A percentile compares a stretch with the other conserved stretches of the same genome.
phyloP scores from a whole-genome alignment of 2,797 vertebrate genomes.

The Fratercula arctica region DNA sequence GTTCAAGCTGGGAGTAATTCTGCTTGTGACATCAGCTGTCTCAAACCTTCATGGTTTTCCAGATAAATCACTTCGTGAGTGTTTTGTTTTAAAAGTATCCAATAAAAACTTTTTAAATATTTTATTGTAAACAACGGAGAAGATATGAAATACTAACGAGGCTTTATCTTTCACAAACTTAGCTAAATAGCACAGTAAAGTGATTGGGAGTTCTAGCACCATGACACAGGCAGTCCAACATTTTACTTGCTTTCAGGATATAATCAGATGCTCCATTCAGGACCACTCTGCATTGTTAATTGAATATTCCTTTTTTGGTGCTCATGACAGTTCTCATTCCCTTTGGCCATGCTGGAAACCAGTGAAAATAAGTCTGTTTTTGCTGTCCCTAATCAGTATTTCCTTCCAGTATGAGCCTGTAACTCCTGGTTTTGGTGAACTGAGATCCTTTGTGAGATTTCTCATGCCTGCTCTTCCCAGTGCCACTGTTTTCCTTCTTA shows the following conservation, averaged over 20 bases:
- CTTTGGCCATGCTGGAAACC: not conserved
- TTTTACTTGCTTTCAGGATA: not conserved
- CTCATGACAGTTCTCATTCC: not conserved
- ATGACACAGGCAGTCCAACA: not conserved
- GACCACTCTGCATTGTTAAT: not conserved
- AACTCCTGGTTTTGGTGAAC: not conserved
- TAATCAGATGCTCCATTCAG: not conserved
- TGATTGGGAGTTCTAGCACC: not conserved
- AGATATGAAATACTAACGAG: not conserved
- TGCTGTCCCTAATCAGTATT: not conserved
- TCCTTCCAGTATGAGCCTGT: not conserved
- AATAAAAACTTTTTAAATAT: not conserved
- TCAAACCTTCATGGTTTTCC: not conserved
- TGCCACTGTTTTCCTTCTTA: not conserved
- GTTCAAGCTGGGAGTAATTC: not conserved
- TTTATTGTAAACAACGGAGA: not conserved
- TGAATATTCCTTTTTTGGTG: not conserved
- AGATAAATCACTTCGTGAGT: not conserved
- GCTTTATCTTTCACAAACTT: not conserved
- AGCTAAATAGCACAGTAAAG: not conserved
- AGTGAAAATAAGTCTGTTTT: not conserved
- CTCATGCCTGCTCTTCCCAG: not conserved
- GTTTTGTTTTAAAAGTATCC: not conserved
- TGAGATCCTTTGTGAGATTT: not conserved
- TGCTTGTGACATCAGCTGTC: not conserved